Conservation (phyloP, 2,888 invertebrate species). For the Brachypterus glaber region DNA sequence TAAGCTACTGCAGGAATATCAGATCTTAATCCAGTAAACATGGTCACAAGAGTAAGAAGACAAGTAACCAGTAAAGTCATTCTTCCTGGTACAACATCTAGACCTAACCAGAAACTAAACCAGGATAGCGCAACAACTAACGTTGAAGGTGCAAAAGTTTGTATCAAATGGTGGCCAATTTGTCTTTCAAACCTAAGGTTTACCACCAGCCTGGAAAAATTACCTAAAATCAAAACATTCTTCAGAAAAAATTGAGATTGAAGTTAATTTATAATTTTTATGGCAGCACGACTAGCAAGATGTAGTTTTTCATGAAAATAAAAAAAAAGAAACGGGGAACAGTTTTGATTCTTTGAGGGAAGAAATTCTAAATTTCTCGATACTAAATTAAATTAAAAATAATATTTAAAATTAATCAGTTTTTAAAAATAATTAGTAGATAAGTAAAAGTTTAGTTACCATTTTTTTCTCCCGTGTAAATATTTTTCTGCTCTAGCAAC, state of each 20-base stretch:
- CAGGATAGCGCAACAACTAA: slow-evolving; percentile 75
- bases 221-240: slow-evolving; percentile 54
- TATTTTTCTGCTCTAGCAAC: slow-evolving; percentile 60
- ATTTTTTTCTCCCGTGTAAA: slow-evolving; percentile 67
- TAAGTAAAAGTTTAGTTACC: no score
- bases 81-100: slow-evolving; percentile 76
- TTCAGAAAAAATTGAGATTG: no score
- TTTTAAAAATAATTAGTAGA: slow-evolving; percentile 2
- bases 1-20: slow-evolving; percentile 82
- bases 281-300: no score
- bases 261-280: no score
- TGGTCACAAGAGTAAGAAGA: slow-evolving; percentile 74
- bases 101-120: slow-evolving; percentile 80
- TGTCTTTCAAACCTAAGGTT: slow-evolving; percentile 75
- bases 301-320: no score
- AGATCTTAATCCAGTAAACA: slow-evolving; percentile 73
- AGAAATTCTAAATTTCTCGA: no score
- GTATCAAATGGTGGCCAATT: slow-evolving; percentile 76
- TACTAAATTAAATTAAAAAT: no score
- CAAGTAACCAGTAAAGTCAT: slow-evolving; percentile 75
- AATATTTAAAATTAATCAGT: no score
- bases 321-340: no score
- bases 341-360: no score
- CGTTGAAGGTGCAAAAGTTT: slow-evolving; percentile 76
- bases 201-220: slow-evolving; percentile 68